Evolutionary conservation across 2,113 vertebrate genomes (phyloP).

Genomic region (Microtus richardsoni): DNA sequence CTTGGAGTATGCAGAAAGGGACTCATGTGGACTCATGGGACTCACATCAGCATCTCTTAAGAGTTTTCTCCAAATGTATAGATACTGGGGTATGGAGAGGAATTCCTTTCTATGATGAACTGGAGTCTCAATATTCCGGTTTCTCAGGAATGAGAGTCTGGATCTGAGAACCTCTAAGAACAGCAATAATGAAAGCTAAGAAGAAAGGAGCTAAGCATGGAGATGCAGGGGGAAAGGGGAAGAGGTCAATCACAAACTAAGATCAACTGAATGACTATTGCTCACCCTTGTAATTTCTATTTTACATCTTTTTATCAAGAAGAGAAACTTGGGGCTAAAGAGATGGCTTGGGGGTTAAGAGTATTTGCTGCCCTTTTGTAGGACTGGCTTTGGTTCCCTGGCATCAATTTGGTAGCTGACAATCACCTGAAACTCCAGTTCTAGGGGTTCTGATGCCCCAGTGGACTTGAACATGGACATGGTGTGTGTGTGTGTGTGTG

Average conservation of each 20-base stretch:
- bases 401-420: neutral
- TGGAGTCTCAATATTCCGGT: rapidly evolving
- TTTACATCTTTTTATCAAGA: neutral
- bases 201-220: neutral
- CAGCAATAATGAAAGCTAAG: neutral
- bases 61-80: neutral
- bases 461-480: neutral
- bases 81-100: neutral
- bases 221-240: neutral
- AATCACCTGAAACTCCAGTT: neutral
- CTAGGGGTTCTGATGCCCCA: neutral
- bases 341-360: neutral
- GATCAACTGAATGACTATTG: neutral
- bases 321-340: neutral
- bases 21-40: neutral
- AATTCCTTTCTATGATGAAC: neutral
- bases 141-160: neutral
- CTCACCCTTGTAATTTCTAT: neutral
- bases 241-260: neutral
- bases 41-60: no score
- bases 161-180: rapidly evolving
- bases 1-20: neutral
- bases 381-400: neutral
- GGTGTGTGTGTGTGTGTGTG: no score
- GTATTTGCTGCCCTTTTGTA: neutral